phyloP scores from a whole-genome alignment of 2,113 vertebrate genomes.

The Eulacestoma nigropectus region DNA sequence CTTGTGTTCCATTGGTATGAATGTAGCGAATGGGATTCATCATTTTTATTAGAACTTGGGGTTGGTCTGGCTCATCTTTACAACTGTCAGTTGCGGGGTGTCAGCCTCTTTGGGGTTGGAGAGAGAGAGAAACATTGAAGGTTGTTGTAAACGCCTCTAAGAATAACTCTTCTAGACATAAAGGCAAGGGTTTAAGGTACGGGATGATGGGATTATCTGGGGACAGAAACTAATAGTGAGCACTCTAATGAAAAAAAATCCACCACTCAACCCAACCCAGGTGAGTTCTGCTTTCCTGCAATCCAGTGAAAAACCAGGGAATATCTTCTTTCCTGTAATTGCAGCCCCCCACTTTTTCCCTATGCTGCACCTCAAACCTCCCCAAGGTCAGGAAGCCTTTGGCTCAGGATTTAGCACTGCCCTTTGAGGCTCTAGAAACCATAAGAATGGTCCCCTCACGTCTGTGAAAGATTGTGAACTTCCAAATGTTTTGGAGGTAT shows the following conservation, averaged over 20 bases:
- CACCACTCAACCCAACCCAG: neutral
- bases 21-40: neutral
- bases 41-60: neutral
- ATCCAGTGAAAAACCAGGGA: neutral
- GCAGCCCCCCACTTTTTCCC: neutral
- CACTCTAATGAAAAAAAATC: neutral
- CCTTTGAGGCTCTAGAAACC: neutral
- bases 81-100: neutral
- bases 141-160: neutral
- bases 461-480: neutral
- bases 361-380: neutral
- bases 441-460: neutral
- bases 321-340: neutral
- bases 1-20: rapidly evolving
- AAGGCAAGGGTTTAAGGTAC: neutral
- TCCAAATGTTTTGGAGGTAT: neutral
- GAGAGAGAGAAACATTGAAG: neutral
- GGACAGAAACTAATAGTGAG: neutral
- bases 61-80: neutral
- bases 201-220: neutral
- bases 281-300: neutral
- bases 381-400: neutral
- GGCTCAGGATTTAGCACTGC: neutral
- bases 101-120: neutral
- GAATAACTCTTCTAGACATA: neutral